Conservation (phyloP, 2,888 invertebrate species). For the Plagiodera versicolora region DNA sequence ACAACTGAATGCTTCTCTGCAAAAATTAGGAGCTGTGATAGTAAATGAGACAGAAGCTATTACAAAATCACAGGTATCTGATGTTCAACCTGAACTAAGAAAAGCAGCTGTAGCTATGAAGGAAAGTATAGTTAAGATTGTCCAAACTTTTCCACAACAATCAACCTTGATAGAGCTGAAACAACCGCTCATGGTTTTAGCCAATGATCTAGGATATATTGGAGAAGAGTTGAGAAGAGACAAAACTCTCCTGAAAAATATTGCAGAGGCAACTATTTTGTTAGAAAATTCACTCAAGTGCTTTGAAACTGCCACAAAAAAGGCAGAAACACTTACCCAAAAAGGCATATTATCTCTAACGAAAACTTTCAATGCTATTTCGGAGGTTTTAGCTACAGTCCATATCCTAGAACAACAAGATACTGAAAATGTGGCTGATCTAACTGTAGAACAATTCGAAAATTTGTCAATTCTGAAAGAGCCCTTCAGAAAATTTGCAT, state of each 20-base stretch:
- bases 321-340: constrained; percentile 21
- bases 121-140: constrained; percentile 7
- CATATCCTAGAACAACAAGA: not conserved
- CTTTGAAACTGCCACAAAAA: constrained; percentile 5
- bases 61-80: constrained; percentile 10
- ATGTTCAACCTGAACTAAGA: not conserved
- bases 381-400: not conserved
- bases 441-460: constrained; percentile 17
- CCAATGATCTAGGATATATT: not conserved
- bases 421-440: constrained; percentile 13
- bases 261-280: constrained; percentile 15
- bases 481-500: constrained; percentile 23
- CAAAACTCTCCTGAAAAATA: constrained; percentile 9
- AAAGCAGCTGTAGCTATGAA: not conserved
- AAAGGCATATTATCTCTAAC: constrained; percentile 30
- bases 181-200: constrained; percentile 2
- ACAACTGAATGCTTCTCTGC: constrained; percentile 3
- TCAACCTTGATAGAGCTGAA: constrained; percentile 7
- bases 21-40: constrained; percentile 7
- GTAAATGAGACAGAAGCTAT: not conserved
- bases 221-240: constrained; percentile 12
- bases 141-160: constrained; percentile 3
- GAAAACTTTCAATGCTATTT: constrained; percentile 16
- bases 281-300: constrained; percentile 16
- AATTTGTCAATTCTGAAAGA: constrained; percentile 13